Base-by-base conservation (phyloP, 2,797 vertebrate genomes). In the Melanotaenia boesemani region DNA sequence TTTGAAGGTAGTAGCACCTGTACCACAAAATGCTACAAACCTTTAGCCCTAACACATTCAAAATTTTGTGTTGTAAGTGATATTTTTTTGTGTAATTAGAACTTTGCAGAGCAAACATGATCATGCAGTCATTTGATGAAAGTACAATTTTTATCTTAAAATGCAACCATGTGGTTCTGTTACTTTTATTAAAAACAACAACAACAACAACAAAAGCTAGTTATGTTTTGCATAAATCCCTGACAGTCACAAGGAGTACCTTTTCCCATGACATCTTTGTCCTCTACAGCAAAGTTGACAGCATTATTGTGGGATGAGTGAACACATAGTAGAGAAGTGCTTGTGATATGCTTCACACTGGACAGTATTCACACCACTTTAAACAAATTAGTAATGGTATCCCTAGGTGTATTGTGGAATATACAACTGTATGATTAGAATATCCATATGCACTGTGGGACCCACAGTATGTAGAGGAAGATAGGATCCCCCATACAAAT, bases 321-420 rank as follows among this genome's bases (percentile, higher is more conserved):
- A 70, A 61, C 70, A 86, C 79, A 55, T 68, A 70, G 71, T 81
- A 58, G 70, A 79, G 74, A 56, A 6, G 46, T 16, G 65, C 81
- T 83, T 80, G 77, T 87, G 66, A 88, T 87, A 85, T 44, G 81
- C 65, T 77, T 81, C 56, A 70, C 79, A 80, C 67, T 75, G 60
- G 73, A 88, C 76, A 86, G 78, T 62, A 86, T 90, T 90, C 78
- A 86, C 80, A 88, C 77, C 80, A 89, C 88, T 93, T 91, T 81
- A 87, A 88, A 86, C 74, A 86, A 84, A 95, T 95, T 93, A 90
- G 93, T 88, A 90, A 94, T 83, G 92, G 91, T 93, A 86, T 90
- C 86, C 82, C 83, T 77, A 80, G 83, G 76, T 88, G 70, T 71
- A 80, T 55, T 50, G 28, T 67, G 86, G 72, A 88, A 89, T 92